Conservation (phyloP, 2,888 invertebrate species). For the Eupithecia dodoneata region DNA sequence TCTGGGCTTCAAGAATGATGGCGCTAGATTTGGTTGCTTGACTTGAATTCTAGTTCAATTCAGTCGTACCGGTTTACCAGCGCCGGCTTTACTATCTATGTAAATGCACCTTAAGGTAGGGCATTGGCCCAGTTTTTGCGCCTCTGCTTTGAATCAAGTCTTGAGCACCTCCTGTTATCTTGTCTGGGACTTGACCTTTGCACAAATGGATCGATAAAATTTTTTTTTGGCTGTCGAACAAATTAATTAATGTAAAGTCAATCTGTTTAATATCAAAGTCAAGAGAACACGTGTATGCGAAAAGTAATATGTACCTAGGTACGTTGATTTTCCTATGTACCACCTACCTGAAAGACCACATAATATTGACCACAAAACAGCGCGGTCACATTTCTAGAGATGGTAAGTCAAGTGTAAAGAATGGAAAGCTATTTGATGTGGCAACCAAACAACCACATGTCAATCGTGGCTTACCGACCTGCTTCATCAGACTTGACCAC, state of each 20-base stretch:
- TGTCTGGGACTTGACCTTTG: conserved; percentile 11
- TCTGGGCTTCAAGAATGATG: not conserved
- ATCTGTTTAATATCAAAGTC: conserved; percentile 11
- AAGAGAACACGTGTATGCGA: not conserved
- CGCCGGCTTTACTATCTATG: not conserved
- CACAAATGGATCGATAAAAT: conserved; percentile 26
- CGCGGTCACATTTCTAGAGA: not conserved
- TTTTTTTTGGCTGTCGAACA: conserved; percentile 21
- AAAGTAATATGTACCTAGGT: not conserved
- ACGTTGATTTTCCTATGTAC: too few relatives aligned
- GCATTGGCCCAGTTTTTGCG: conserved; percentile 60
- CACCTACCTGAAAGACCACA: not conserved
- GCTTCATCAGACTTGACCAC: not conserved
- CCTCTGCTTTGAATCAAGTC: conserved; percentile 48
- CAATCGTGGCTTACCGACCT: conserved; percentile 4
- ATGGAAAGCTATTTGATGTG: conserved; percentile 25
- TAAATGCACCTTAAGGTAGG: conserved; percentile 39
- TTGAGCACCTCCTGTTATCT: conserved; percentile 38
- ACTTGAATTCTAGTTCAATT: not conserved
- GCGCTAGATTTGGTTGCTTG: not conserved
- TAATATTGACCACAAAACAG: not conserved
- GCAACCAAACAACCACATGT: conserved; percentile 27
- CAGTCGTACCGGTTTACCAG: not conserved
- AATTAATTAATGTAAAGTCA: not conserved
- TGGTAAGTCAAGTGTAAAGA: conserved; percentile 2